Evolutionary conservation across 92 coral and sea anemone species (phyloP).

Genomic region (Desmophyllum pertusum): DNA sequence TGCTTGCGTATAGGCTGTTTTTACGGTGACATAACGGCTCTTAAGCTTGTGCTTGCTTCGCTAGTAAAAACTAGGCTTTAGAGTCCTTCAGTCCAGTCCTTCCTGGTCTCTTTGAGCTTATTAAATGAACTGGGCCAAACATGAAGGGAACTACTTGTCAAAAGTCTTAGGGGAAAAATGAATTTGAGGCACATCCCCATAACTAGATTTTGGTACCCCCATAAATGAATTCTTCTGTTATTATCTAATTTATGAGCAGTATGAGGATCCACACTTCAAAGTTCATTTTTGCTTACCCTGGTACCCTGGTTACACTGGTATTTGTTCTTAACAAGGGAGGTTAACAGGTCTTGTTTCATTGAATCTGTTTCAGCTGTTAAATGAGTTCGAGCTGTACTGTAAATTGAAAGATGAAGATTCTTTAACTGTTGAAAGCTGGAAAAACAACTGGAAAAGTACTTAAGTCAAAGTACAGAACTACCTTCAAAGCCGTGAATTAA

Average conservation of each 20-base stretch:
- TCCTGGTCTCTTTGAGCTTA: too few relatives aligned
- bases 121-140: not conserved
- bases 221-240: constrained; percentile 20
- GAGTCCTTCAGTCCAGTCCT: too few relatives aligned
- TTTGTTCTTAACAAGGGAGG: constrained; percentile 11
- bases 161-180: constrained; percentile 27
- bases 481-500: not conserved
- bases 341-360: constrained; percentile 25
- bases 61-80: too few relatives aligned
- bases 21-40: too few relatives aligned
- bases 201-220: constrained; percentile 17
- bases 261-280: constrained; percentile 10
- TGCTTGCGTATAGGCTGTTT: too few relatives aligned
- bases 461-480: constrained; percentile 22
- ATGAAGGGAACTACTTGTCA: constrained; percentile 14
- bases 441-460: constrained; percentile 6
- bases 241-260: not conserved
- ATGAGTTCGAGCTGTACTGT: constrained; percentile 12
- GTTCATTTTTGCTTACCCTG: constrained; percentile 30
- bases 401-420: constrained; percentile 30
- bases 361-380: constrained; percentile 32
- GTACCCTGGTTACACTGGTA: constrained; percentile 20
- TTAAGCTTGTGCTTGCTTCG: too few relatives aligned
- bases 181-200: constrained; percentile 29
- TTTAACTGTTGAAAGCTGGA: not conserved